A percentile compares a stretch with the other conserved stretches of the same genome.
Conservation (phyloP, 1,140 invertebrate genomes). For the Cydia splendana region DNA sequence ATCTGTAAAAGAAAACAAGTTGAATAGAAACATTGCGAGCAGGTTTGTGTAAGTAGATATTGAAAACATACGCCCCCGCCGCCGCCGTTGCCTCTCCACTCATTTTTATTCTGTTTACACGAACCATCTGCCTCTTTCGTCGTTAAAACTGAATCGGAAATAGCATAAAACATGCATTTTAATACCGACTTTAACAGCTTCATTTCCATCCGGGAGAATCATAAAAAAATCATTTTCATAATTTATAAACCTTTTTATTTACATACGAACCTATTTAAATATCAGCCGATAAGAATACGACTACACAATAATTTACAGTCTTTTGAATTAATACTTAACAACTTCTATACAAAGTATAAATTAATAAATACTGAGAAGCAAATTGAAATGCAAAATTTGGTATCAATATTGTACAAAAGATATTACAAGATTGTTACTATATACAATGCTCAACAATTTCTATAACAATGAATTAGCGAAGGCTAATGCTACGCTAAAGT, state of each 20-base stretch:
- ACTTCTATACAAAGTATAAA: conserved; percentile 62
- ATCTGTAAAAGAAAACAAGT: conserved; percentile 31
- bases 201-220: conserved; percentile 38
- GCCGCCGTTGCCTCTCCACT: conserved; percentile 41
- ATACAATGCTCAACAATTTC: conserved; percentile 27
- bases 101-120: conserved; percentile 65
- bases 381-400: conserved; percentile 78
- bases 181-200: conserved; percentile 46
- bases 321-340: conserved; percentile 77
- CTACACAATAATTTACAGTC: conserved; percentile 79
- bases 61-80: conserved; percentile 45
- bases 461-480: conserved; percentile 20
- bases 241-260: conserved; percentile 76
- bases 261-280: conserved; percentile 70
- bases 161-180: conserved; percentile 62
- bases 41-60: conserved; percentile 37
- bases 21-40: conserved; percentile 25
- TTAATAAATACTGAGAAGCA: conserved; percentile 75
- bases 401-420: conserved; percentile 79
- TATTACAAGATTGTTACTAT: conserved; percentile 40
- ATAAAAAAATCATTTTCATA: conserved; percentile 54
- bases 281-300: conserved; percentile 71
- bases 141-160: conserved; percentile 68
- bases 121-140: conserved; percentile 58
- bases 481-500: conserved; percentile 13